Percentiles rank a stretch among this genome's conserved stretches.
Evolutionary conservation across 2,113 vertebrate genomes (phyloP).

Genomic region (Lichenostomus cassidix): DNA sequence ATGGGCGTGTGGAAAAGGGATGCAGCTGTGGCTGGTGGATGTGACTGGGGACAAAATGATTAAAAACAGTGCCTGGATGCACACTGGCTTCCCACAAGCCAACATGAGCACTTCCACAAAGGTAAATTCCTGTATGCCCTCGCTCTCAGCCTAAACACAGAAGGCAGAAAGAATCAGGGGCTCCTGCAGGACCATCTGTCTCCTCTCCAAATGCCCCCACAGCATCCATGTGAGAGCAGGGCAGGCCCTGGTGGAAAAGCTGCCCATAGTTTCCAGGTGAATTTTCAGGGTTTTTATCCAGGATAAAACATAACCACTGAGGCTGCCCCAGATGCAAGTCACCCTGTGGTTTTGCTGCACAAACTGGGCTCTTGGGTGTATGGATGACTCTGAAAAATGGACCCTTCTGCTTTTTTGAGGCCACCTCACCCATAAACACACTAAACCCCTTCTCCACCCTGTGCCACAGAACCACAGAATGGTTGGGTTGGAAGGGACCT

Average conservation of each 20-base stretch:
- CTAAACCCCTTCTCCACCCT: not conserved
- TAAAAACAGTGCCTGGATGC: not conserved
- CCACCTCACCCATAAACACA: not conserved
- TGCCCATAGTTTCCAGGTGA: not conserved
- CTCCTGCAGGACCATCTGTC: not conserved
- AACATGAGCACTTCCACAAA: rapidly evolving
- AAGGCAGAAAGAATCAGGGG: not conserved
- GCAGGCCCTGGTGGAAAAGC: not conserved
- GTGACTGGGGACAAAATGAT: not conserved
- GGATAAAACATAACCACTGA: not conserved
- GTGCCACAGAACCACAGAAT: not conserved
- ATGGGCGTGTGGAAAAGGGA: not conserved
- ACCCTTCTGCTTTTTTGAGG: not conserved
- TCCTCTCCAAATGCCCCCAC: not conserved
- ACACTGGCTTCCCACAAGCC: not conserved
- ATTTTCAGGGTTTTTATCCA: not conserved
- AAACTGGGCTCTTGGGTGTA: not conserved
- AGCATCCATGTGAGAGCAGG: not conserved
- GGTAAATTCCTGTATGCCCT: not conserved
- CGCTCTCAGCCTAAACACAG: not conserved
- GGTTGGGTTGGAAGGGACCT: not conserved
- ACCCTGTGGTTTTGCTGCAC: not conserved
- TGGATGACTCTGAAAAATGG: not conserved
- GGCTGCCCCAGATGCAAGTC: not conserved
- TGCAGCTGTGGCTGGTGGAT: not conserved